phyloP scores from a whole-genome alignment of 2,113 vertebrate genomes.

The Macheiramphus alcinus region DNA sequence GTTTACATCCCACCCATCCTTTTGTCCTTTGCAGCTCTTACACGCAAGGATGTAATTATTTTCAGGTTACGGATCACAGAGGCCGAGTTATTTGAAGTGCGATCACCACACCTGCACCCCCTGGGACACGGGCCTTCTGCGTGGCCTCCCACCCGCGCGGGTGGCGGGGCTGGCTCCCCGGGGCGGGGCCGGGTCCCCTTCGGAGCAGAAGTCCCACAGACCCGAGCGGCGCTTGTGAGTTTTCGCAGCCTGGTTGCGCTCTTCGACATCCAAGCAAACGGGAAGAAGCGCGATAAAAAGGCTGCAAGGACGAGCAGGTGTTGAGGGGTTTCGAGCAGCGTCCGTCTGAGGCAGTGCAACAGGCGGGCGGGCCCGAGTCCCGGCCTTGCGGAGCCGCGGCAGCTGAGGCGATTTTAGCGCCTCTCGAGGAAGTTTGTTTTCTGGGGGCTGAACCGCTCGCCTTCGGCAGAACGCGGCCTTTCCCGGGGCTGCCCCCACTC shows the following conservation, averaged over 20 bases:
- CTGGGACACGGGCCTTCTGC: background rate
- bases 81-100: background rate
- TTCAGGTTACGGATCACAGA: too few relatives aligned
- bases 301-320: rapidly evolving
- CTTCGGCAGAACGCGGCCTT: background rate
- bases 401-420: background rate
- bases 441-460: background rate
- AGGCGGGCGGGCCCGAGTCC: background rate
- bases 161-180: too few relatives aligned
- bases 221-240: background rate
- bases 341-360: background rate
- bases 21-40: background rate
- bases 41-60: rapidly evolving
- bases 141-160: background rate
- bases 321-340: too few relatives aligned
- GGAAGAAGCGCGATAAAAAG: rapidly evolving
- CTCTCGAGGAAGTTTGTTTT: rapidly evolving
- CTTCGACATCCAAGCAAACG: background rate
- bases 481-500: too few relatives aligned
- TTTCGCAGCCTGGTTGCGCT: background rate
- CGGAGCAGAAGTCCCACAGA: background rate
- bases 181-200: too few relatives aligned
- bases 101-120: background rate
- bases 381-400: background rate
- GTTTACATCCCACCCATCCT: background rate